A percentile compares a stretch with the other conserved stretches of the same genome.
Evolutionary conservation across 2,797 vertebrate species (phyloP).

Genomic region (Pachyuromys duprasi): DNA sequence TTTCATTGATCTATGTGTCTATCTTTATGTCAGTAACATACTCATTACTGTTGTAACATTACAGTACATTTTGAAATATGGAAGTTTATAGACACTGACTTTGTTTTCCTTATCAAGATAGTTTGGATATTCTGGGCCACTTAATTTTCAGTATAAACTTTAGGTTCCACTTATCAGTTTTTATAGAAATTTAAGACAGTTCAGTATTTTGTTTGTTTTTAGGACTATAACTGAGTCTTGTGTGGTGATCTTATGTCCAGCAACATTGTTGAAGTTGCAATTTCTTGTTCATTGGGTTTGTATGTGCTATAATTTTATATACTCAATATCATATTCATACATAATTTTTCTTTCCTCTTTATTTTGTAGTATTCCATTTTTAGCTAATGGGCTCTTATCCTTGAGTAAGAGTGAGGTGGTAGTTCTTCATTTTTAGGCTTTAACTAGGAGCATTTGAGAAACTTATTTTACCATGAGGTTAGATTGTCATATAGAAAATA

Average conservation of each 20-base stretch:
- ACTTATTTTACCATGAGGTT: conserved; percentile 13
- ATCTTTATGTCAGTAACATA: neutral
- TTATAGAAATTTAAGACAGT: neutral
- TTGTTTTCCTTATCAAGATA: conserved; percentile 25
- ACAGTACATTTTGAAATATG: conserved; percentile 44
- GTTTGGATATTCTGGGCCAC: conserved; percentile 2
- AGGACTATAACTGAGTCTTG: neutral
- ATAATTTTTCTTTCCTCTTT: neutral
- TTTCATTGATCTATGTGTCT: neutral
- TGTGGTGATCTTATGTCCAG: conserved; percentile 7
- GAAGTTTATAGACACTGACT: neutral
- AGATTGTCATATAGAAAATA: conserved; percentile 32
- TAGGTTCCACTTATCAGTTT: conserved; percentile 48
- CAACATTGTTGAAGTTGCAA: conserved; percentile 18
- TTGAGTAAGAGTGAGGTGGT: neutral
- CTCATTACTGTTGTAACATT: neutral
- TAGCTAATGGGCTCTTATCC: neutral
- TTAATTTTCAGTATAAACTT: neutral
- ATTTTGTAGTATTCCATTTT: neutral
- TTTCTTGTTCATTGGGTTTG: neutral
- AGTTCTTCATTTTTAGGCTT: neutral
- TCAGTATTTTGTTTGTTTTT: neutral
- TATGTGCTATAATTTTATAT: neutral
- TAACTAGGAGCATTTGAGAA: conserved; percentile 40
- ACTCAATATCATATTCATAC: neutral